Conservation (phyloP, 2,888 invertebrate species). For the Perizoma affinitatum region DNA sequence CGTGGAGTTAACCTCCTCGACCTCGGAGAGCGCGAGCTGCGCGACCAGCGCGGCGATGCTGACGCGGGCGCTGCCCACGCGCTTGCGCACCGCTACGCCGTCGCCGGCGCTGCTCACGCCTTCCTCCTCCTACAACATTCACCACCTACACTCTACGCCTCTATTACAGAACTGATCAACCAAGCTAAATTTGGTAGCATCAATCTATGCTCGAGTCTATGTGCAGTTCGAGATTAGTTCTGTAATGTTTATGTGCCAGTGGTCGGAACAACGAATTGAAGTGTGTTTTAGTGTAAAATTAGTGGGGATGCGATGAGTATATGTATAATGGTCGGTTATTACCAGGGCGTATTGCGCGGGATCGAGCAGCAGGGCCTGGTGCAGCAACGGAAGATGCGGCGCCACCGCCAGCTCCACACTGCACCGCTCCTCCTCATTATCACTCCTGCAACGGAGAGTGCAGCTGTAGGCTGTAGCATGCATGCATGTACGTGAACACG, state of each 20-base stretch:
- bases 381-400: slow-evolving; percentile 76
- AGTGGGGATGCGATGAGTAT: too few species aligned
- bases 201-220: too few species aligned
- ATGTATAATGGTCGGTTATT: neutral
- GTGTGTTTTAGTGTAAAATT: too few species aligned
- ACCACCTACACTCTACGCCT: too few species aligned
- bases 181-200: too few species aligned
- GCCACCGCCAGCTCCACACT: slow-evolving; percentile 69
- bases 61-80: slow-evolving; percentile 87
- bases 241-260: too few species aligned
- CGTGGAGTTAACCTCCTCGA: slow-evolving; percentile 88
- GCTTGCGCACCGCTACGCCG: slow-evolving; percentile 23
- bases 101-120: slow-evolving; percentile 4
- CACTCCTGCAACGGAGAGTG: slow-evolving; percentile 17
- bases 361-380: slow-evolving; percentile 67
- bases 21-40: slow-evolving; percentile 89
- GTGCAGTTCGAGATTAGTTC: too few species aligned
- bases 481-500: too few species aligned
- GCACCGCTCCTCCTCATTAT: slow-evolving; percentile 42
- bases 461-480: neutral
- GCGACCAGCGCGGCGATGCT: slow-evolving; percentile 92
- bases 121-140: slow-evolving; percentile 4
- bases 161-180: neutral
- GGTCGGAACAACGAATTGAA: too few species aligned
- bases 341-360: slow-evolving; percentile 31